Percentiles rank a stretch among this genome's conserved stretches.
phyloP scores from a whole-genome alignment of 2,797 vertebrate species.

The Crocodylus rhombifer region DNA sequence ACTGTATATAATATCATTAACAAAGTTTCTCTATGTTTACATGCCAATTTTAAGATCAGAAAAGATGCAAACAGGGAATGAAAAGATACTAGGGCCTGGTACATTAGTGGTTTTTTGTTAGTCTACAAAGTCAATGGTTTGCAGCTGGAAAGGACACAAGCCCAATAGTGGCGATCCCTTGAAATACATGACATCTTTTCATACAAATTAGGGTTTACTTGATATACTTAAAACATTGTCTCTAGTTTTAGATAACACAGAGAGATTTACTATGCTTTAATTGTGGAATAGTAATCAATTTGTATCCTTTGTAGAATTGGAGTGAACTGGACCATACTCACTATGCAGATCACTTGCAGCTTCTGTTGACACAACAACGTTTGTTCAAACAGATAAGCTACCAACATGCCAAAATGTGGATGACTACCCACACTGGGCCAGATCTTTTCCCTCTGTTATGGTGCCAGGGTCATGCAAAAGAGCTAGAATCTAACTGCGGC shows the following conservation, averaged over 20 bases:
- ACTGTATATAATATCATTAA: neutral
- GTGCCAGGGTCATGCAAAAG: neutral
- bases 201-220: neutral
- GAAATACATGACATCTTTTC: neutral
- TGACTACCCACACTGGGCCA: neutral
- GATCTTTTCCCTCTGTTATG: neutral
- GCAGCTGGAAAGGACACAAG: too few species aligned
- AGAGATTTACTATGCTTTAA: neutral
- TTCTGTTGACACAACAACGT: neutral
- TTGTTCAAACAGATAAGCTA: neutral
- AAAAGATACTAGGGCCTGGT: neutral
- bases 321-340: neutral
- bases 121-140: too few species aligned
- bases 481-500: neutral
- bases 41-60: neutral
- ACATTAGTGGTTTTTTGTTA: neutral
- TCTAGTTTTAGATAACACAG: neutral
- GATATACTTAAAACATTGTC: neutral
- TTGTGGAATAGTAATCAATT: neutral
- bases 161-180: neutral
- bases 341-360: neutral
- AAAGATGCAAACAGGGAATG: neutral
- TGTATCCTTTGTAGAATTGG: neutral
- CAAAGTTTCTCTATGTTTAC: neutral
- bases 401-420: neutral